Conservation (phyloP, 2,113 vertebrate species). For the Pandion haliaetus region DNA sequence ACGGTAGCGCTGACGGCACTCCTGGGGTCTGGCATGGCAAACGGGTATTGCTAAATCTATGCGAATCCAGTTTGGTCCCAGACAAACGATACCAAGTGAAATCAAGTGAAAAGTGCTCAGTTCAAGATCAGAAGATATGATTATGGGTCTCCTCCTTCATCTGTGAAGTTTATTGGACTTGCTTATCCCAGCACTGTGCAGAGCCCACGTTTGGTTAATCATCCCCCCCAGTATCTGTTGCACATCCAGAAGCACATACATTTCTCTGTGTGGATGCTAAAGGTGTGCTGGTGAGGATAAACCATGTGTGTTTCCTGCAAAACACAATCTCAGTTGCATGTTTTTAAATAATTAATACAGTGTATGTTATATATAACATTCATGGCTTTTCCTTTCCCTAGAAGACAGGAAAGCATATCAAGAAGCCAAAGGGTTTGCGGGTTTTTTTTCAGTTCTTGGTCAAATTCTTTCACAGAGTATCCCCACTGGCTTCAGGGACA, state of each 20-base stretch:
- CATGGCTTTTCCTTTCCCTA: background rate
- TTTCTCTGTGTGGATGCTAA: background rate
- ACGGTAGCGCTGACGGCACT: background rate
- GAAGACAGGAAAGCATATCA: background rate
- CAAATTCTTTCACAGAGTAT: background rate
- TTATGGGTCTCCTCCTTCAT: background rate
- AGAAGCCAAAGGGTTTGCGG: background rate
- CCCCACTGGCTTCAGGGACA: background rate
- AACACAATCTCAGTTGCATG: background rate
- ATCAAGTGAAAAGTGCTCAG: background rate
- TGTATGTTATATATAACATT: background rate
- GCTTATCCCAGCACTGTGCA: background rate
- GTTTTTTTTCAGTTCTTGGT: background rate
- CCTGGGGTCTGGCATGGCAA: background rate
- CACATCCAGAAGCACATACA: background rate
- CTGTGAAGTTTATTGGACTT: background rate
- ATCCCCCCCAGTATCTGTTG: background rate
- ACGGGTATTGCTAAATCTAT: background rate
- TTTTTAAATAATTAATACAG: background rate
- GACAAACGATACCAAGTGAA: background rate
- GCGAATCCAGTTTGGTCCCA: accelerated
- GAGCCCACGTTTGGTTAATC: background rate
- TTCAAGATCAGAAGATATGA: background rate
- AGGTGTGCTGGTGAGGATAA: background rate
- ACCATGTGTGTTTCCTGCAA: background rate